Percentiles rank a stretch among this genome's conserved stretches.
Evolutionary conservation across 2,888 invertebrate genomes (phyloP).

Genomic region (Nycteola revayana): DNA sequence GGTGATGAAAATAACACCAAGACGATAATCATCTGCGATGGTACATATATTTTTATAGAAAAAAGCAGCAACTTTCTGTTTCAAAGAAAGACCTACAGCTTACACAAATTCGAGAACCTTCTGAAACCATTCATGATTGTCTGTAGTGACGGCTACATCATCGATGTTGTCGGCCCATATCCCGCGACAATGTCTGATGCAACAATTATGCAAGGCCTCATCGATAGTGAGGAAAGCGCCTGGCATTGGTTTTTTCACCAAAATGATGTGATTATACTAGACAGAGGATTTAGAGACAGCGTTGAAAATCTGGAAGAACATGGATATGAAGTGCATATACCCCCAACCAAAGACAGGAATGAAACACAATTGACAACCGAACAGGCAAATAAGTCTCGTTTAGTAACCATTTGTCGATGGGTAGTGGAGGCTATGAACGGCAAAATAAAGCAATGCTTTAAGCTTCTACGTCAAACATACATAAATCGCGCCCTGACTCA

Average conservation of each 20-base stretch:
- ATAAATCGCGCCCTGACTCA: no score
- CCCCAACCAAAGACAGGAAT: not conserved
- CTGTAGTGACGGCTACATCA: no score
- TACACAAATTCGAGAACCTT: slow-evolving; percentile 11
- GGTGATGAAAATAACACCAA: slow-evolving; percentile 1
- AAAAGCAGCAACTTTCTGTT: no score
- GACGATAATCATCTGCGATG: slow-evolving; percentile 7
- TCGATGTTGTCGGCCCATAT: not conserved
- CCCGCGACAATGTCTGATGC: not conserved
- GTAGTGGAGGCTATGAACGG: slow-evolving; percentile 5
- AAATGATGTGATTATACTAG: not conserved
- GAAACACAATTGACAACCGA: no score
- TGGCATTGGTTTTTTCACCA: no score
- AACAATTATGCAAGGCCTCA: not conserved
- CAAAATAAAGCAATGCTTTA: no score
- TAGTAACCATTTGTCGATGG: no score
- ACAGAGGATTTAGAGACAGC: not conserved
- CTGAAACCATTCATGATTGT: slow-evolving; percentile 12
- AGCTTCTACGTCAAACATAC: no score
- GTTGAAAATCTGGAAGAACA: not conserved
- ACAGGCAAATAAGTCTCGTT: no score
- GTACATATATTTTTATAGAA: slow-evolving; percentile 9
- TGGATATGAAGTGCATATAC: not conserved
- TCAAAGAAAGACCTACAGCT: slow-evolving; percentile 2
- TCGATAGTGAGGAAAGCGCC: not conserved